These are phyloP conservation scores for Meghimatium bilineatum DNA, from an alignment of 2,888 invertebrate genomes.

Conservation along the genomic window DNA sequence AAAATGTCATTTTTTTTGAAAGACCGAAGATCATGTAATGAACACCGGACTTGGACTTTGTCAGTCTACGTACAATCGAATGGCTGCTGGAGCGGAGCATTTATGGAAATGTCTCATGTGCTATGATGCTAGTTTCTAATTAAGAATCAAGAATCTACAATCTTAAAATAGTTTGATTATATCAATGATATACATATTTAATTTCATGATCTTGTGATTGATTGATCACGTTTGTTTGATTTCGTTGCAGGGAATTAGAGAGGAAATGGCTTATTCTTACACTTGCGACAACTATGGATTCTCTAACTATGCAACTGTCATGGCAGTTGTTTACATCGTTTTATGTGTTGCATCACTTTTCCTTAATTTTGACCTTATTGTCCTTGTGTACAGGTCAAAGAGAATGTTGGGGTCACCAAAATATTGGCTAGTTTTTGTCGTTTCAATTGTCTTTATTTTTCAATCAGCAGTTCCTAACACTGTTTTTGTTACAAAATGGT, in stretches of 20 bases:
- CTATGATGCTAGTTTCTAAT: no score
- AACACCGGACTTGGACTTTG: no score
- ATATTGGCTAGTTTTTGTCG: conserved; percentile 15
- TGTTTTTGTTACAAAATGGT: not conserved
- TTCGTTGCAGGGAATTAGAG: not conserved
- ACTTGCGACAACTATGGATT: not conserved
- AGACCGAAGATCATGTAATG: no score
- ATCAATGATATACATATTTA: no score
- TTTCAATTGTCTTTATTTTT: not conserved
- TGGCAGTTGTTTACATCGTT: not conserved
- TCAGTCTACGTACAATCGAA: no score
- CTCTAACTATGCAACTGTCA: not conserved
- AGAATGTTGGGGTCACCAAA: conserved; percentile 1
- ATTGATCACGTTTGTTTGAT: not conserved
- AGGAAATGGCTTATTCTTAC: not conserved
- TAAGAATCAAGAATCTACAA: no score
- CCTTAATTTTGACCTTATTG: not conserved
- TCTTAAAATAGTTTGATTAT: no score
- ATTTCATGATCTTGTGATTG: not conserved
- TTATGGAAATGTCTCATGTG: no score
- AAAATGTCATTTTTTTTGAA: no score
- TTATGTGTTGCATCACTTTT: not conserved
- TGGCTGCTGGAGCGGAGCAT: no score
- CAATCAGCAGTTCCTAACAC: conserved; percentile 5
- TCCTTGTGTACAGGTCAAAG: not conserved